These are phyloP conservation scores for Pachypanchax playfairii DNA, from an alignment of 2,113 vertebrate species.

Conservation along the genomic window DNA sequence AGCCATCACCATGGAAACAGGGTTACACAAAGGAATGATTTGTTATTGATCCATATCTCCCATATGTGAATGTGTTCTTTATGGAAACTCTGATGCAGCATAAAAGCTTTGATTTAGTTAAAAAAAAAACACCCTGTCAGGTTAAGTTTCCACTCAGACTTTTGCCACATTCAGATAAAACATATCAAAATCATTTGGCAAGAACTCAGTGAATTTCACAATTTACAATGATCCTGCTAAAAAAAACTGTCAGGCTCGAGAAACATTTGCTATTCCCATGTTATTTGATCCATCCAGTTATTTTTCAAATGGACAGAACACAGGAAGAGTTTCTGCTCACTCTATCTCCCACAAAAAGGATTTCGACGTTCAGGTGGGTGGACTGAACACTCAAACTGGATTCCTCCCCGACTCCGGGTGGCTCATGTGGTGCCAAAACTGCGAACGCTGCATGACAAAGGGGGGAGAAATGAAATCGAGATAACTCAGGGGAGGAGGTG, in stretches of 20 bases:
- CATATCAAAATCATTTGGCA: conserved; percentile 3
- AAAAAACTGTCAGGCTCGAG: conserved; percentile 17
- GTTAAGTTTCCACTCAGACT: not conserved
- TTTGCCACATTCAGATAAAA: not conserved
- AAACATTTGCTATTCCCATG: not conserved
- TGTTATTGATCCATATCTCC: conserved; percentile 4
- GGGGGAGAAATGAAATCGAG: conserved; percentile 7
- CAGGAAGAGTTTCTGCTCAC: conserved; percentile 28
- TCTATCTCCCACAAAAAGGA: conserved; percentile 31
- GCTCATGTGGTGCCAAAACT: conserved; percentile 47
- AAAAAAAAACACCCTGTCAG: not conserved
- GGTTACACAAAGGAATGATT: conserved; percentile 38
- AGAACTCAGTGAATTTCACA: not conserved
- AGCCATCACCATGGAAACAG: conserved; percentile 55
- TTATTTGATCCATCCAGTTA: conserved; percentile 1
- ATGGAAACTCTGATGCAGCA: too few relatives aligned
- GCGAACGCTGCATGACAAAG: conserved; percentile 38
- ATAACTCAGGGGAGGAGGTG: conserved; percentile 24
- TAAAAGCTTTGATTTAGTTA: not conserved
- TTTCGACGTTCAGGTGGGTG: conserved; percentile 49
- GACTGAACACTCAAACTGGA: conserved; percentile 39
- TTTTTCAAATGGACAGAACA: conserved; percentile 13
- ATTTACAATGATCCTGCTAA: not conserved
- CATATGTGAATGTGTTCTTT: conserved; percentile 12
- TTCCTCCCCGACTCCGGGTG: conserved; percentile 42